Evolutionary conservation across 1,140 invertebrate genomes (phyloP).

Genomic region (Euura saliciscinereae): DNA sequence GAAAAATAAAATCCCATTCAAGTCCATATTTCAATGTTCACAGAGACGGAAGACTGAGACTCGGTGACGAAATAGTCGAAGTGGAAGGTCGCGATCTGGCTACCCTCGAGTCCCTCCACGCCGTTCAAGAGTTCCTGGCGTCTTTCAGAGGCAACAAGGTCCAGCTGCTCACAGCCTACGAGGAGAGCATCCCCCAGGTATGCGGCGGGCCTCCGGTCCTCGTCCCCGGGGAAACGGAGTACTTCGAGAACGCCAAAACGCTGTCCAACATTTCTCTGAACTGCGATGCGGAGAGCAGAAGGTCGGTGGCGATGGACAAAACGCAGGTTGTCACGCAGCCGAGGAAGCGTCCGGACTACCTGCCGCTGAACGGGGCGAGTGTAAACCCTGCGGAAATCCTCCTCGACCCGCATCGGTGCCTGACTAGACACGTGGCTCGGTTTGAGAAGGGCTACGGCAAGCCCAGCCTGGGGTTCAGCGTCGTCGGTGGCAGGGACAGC

Average conservation of each 20-base stretch:
- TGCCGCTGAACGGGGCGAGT: constrained; percentile 38
- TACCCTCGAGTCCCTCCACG: constrained; percentile 71
- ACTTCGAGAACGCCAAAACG: constrained; percentile 48
- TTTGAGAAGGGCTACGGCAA: constrained; percentile 71
- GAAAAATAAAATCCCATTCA: no score
- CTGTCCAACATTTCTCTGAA: constrained; percentile 43
- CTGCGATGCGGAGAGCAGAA: background rate
- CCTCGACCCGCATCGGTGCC: constrained; percentile 61
- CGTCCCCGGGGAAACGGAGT: constrained; percentile 39
- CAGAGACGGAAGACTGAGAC: constrained; percentile 79
- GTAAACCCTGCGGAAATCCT: constrained; percentile 39
- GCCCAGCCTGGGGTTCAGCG: constrained; percentile 75
- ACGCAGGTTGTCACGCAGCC: constrained; percentile 5
- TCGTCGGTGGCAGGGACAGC: constrained; percentile 76
- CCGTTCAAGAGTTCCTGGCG: constrained; percentile 62
- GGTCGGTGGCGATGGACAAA: no score
- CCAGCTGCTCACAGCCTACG: constrained; percentile 50
- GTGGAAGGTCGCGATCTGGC: constrained; percentile 82
- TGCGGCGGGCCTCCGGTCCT: constrained; percentile 25
- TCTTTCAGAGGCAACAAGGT: constrained; percentile 51
- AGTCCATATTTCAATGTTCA: constrained; percentile 22
- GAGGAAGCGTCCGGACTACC: constrained; percentile 49
- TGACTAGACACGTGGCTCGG: constrained; percentile 51
- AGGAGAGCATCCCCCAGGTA: constrained; percentile 52
- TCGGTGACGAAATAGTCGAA: constrained; percentile 86